A percentile compares a stretch with the other conserved stretches of the same genome.
Evolutionary conservation across 2,113 vertebrate species (phyloP).

Genomic region (Odobenus rosmarus): DNA sequence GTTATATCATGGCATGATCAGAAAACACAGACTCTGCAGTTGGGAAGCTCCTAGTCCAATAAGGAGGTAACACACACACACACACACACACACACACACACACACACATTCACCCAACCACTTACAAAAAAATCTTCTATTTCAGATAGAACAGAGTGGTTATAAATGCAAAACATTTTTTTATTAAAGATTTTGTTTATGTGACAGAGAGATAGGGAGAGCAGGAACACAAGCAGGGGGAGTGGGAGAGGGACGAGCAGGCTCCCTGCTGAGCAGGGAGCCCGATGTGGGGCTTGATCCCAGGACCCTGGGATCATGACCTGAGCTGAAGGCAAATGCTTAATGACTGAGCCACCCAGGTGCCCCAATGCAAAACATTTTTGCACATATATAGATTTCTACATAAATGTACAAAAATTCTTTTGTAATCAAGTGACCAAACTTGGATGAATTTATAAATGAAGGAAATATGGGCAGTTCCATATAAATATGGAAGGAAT

Average conservation of each 20-base stretch:
- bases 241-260: too few species aligned
- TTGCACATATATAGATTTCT: background rate
- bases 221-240: too few species aligned
- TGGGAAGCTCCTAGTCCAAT: background rate
- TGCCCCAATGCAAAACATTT: background rate
- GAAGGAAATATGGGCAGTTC: background rate
- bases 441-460: background rate
- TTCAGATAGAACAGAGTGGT: background rate
- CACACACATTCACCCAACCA: background rate
- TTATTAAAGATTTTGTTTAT: too few species aligned
- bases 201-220: too few species aligned
- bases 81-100: background rate
- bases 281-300: too few species aligned
- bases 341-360: too few species aligned
- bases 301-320: too few species aligned
- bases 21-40: background rate
- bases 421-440: background rate
- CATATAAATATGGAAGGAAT: background rate
- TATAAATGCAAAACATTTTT: background rate
- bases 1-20: background rate
- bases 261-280: too few species aligned
- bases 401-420: background rate
- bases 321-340: too few species aligned
- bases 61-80: background rate
- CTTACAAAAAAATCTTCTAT: background rate